A percentile compares a stretch with the other conserved stretches of the same genome.
Evolutionary conservation across 2,797 vertebrate species (phyloP).

Genomic region (Chelmon rostratus): DNA sequence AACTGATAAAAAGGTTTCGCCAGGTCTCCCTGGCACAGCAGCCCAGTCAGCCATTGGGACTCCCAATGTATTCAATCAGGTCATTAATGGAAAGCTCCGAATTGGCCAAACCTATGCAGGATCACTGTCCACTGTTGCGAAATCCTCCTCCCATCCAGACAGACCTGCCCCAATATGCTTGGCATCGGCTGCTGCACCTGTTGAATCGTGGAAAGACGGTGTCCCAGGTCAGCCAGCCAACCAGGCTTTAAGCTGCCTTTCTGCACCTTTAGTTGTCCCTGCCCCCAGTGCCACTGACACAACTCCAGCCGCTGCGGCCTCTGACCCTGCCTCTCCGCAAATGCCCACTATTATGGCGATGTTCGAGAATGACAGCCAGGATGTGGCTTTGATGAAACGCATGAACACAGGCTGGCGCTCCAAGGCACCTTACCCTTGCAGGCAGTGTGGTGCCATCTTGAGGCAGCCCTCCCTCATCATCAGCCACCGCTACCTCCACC

Average conservation of each 20-base stretch:
- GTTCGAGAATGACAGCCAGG: conserved; percentile 67
- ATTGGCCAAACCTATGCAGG: conserved; percentile 5
- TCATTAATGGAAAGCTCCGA: conserved; percentile 41
- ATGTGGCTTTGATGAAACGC: conserved; percentile 56
- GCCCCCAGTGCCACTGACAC: background rate
- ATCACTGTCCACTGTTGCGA: background rate
- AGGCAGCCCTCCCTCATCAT: conserved; percentile 81
- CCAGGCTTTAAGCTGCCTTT: background rate
- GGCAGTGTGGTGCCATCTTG: conserved; percentile 85
- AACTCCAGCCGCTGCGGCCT: background rate
- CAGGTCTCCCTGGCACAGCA: background rate
- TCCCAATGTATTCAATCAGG: conserved; percentile 21
- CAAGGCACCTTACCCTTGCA: conserved; percentile 78
- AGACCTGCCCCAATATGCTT: background rate
- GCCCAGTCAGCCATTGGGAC: background rate
- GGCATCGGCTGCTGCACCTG: background rate
- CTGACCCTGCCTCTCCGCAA: conserved; percentile 1
- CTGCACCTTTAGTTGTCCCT: background rate
- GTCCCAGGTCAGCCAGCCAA: background rate
- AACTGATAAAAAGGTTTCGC: conserved; percentile 7
- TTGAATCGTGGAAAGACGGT: background rate
- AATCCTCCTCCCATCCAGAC: background rate
- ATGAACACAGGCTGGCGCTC: conserved; percentile 78
- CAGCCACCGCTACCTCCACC: conserved; percentile 85
- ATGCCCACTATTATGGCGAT: conserved; percentile 61